Conservation (phyloP, 2,888 invertebrate genomes). For the Cheilosia vernalis region DNA sequence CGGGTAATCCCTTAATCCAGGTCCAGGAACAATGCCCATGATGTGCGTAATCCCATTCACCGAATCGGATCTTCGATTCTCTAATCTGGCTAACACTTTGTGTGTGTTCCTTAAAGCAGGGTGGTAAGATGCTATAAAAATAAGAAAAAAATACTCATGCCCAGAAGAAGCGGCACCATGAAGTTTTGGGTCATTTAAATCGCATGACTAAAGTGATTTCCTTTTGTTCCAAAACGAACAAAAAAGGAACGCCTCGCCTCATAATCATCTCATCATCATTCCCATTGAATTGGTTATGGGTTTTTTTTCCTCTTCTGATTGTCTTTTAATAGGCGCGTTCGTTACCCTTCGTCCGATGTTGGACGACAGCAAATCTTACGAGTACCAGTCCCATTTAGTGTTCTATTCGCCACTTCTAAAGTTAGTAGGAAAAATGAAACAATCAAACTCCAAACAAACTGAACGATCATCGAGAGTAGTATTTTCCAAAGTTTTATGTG, state of each 20-base stretch:
- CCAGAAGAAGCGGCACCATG: slow-evolving; percentile 49
- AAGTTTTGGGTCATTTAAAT: slow-evolving; percentile 73
- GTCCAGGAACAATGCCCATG: slow-evolving; percentile 44
- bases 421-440: slow-evolving; percentile 5
- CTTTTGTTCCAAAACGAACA: slow-evolving; percentile 58
- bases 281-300: slow-evolving; percentile 62
- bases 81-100: slow-evolving; percentile 63
- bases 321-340: slow-evolving; percentile 68
- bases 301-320: slow-evolving; percentile 52
- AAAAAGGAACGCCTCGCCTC: slow-evolving; percentile 22
- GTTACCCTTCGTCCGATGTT: slow-evolving; percentile 32
- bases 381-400: slow-evolving; percentile 3
- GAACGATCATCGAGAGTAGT: slow-evolving; percentile 1
- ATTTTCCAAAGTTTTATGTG: slow-evolving; percentile 29
- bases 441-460: slow-evolving; percentile 40
- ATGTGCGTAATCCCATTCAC: slow-evolving; percentile 64
- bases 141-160: neutral
- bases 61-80: slow-evolving; percentile 58
- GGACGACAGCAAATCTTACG: slow-evolving; percentile 23
- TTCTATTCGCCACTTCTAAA: slow-evolving; percentile 42
- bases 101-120: slow-evolving; percentile 68
- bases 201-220: slow-evolving; percentile 75
- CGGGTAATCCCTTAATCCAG: slow-evolving; percentile 63
- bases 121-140: slow-evolving; percentile 31
- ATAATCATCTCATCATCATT: slow-evolving; percentile 74